Evolutionary conservation across 1,140 invertebrate species (phyloP), one percentile per base, ranked within the genome.

Genomic region (Goniozus legneri): DNA sequence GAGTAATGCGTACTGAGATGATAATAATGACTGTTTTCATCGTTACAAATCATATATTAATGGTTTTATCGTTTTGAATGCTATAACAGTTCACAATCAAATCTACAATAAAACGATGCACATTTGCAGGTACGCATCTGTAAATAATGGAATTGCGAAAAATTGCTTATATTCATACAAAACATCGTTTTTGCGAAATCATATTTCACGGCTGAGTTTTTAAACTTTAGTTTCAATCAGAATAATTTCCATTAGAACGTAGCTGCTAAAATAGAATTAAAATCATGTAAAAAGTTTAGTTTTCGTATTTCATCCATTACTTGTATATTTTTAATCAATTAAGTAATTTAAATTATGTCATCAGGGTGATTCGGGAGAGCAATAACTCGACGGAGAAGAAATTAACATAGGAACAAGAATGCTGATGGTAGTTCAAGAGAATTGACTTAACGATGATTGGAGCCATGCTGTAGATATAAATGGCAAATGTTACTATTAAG

Each of bases 361-460:
- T 50, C 66, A 73, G 69, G 69, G 65, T 73, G 70, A 69, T 64
- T 71, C 67, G 64, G 62, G 66, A 71, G 71, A 68, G 71, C 71
- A 73, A 59, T 73, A 71, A 69, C 62, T 58, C 62, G n/a, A n/a
- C 60, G 41, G 69, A 58, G 50, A 69, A 64, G 39, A 68, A 69
- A 36, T 54, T 62, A 40, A 64, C 53, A 44, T 71, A 65, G 62
- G 47, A 53, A 52, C 52, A 20, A 34, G 18, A 55, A 36, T 44
- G 35, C 27, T 54, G 52, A 46, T 33, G 56, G 37, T 38, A 52
- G n/a, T 47, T 54, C 15, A 47, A 53, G 40, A 50, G 37, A 35
- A 37, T 43, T 36, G 35, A 61, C 55, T 36, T 38, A 66, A 55
- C 37, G 58, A 37, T 58, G 46, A 48, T 55, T 41, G 41, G 44